Evolutionary conservation across 2,888 invertebrate species (phyloP).

Genomic region (Barypeithes pellucidus): DNA sequence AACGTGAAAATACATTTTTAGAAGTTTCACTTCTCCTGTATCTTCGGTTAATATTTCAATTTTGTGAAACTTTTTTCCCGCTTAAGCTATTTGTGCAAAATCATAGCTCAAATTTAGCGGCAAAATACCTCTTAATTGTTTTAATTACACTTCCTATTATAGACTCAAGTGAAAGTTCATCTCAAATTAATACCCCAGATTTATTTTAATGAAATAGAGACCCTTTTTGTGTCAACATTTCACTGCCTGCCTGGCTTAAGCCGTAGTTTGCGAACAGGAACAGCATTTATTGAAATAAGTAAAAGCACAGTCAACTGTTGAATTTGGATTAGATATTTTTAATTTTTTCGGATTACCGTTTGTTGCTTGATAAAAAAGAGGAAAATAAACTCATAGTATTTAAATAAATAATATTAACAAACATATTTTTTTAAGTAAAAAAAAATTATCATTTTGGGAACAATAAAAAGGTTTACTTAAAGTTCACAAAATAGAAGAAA

Average conservation of each 20-base stretch:
- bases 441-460: too few relatives aligned
- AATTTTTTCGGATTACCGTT: background rate
- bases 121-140: background rate
- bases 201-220: slow-evolving; percentile 9
- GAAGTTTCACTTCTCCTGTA: too few relatives aligned
- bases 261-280: background rate
- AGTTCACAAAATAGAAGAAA: too few relatives aligned
- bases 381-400: too few relatives aligned
- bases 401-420: too few relatives aligned
- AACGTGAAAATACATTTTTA: too few relatives aligned
- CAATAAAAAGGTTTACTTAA: too few relatives aligned
- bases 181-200: background rate
- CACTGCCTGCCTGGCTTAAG: background rate
- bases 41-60: too few relatives aligned
- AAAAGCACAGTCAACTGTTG: background rate
- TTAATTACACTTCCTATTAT: background rate
- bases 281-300: background rate
- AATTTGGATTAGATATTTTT: background rate
- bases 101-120: background rate
- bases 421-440: too few relatives aligned
- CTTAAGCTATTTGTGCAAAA: background rate
- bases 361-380: too few relatives aligned
- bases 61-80: too few relatives aligned
- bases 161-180: background rate
- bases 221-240: slow-evolving; percentile 9